phyloP scores from a whole-genome alignment of 2,797 vertebrate species.

The Oryzias sinensis region DNA sequence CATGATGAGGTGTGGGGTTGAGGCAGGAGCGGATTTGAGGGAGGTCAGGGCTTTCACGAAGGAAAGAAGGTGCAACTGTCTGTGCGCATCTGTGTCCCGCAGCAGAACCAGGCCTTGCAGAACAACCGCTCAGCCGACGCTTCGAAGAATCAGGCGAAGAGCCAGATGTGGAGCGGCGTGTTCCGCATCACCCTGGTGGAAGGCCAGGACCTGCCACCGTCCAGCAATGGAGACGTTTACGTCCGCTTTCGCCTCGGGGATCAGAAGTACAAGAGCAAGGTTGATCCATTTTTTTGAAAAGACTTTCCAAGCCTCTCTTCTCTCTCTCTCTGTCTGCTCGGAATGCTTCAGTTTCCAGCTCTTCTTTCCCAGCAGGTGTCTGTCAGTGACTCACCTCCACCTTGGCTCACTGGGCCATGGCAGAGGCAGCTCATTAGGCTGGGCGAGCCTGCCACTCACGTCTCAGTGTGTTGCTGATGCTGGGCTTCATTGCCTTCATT shows the following conservation, averaged over 20 bases:
- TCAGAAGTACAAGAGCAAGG: conserved; percentile 96
- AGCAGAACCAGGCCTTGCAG: conserved; percentile 44
- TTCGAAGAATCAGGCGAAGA: conserved; percentile 74
- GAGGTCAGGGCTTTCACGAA: conserved; percentile 9
- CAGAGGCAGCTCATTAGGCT: conserved; percentile 78
- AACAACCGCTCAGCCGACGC: conserved; percentile 63
- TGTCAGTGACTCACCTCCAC: conserved; percentile 74
- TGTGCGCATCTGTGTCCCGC: conserved; percentile 30
- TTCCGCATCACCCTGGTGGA: conserved; percentile 87
- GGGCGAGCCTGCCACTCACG: conserved; percentile 71
- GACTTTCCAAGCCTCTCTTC: conserved; percentile 7
- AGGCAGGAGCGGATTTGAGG: conserved; percentile 43
- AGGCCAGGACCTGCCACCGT: conserved; percentile 85
- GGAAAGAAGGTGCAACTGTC: conserved; percentile 9
- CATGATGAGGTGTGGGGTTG: conserved; percentile 54
- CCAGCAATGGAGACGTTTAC: conserved; percentile 82
- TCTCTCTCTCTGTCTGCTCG: conserved; percentile 28
- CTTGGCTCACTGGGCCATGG: conserved; percentile 73
- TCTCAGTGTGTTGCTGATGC: conserved; percentile 63
- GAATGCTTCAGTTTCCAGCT: conserved; percentile 30
- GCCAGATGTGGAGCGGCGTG: conserved; percentile 87
- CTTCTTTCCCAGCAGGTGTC: conserved; percentile 62
- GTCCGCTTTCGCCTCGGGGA: conserved; percentile 90
- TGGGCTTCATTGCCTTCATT: conserved; percentile 76
- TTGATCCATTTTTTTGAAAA: conserved; percentile 49